Conservation (phyloP, 23 tunicate genomes). For the Trididemnum nubilum region DNA sequence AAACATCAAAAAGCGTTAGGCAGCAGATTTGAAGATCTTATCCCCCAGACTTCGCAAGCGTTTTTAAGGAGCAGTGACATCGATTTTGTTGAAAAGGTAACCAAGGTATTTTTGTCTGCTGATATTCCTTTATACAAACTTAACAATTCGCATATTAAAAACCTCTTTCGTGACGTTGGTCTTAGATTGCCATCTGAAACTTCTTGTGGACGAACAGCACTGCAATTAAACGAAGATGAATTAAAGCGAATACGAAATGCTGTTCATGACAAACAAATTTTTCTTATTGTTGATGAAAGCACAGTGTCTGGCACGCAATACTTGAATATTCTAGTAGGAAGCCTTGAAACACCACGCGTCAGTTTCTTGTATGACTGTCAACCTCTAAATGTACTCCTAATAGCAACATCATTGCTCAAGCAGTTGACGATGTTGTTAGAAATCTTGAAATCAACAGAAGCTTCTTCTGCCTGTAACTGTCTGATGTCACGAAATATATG, state of each 20-base stretch:
- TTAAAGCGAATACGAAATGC: conserved; percentile 1
- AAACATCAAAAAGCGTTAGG: no score
- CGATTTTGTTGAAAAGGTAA: conserved; percentile 29
- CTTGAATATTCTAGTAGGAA: conserved; percentile 30
- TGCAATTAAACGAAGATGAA: conserved; percentile 15
- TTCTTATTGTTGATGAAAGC: conserved; percentile 32
- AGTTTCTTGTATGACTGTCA: conserved; percentile 16
- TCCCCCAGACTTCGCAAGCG: conserved; percentile 19
- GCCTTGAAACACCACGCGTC: background rate
- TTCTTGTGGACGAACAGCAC: conserved; percentile 27
- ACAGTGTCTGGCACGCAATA: background rate
- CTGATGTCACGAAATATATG: conserved; percentile 36
- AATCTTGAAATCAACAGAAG: background rate
- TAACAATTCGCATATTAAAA: conserved; percentile 4
- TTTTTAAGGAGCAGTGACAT: conserved; percentile 18
- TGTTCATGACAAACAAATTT: conserved; percentile 32
- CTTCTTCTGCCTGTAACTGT: background rate
- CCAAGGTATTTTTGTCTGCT: conserved; percentile 33
- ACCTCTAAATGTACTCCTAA: background rate
- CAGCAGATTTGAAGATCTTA: conserved; percentile 1
- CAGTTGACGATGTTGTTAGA: conserved; percentile 15
- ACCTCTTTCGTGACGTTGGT: no score
- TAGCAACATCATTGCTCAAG: conserved; percentile 13
- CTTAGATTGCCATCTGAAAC: no score
- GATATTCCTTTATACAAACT: conserved; percentile 37